These are phyloP conservation scores for Bombus fervidus DNA, from an alignment of 1,140 invertebrate genomes.

Conservation along the genomic window DNA sequence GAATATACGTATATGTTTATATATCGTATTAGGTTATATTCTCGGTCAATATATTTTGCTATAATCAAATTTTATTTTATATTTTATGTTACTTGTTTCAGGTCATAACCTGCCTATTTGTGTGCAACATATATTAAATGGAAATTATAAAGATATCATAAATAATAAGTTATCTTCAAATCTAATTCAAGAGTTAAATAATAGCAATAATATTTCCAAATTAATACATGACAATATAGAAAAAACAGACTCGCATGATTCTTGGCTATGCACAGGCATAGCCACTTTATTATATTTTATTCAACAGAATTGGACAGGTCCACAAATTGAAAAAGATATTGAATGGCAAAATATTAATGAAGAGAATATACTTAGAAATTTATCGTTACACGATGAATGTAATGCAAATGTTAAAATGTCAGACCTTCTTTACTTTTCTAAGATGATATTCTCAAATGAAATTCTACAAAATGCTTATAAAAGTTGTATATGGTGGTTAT, in stretches of 20 bases:
- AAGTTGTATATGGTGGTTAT: slow-evolving; percentile 87
- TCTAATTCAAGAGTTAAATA: slow-evolving; percentile 25
- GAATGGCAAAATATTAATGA: slow-evolving; percentile 83
- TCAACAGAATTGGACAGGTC: slow-evolving; percentile 92
- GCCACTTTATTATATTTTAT: slow-evolving; percentile 88
- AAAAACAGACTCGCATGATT: slow-evolving; percentile 27
- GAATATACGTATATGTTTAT: neutral
- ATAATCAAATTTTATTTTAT: neutral
- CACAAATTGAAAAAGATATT: slow-evolving; percentile 80
- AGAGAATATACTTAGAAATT: slow-evolving; percentile 82
- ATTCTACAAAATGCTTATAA: slow-evolving; percentile 79
- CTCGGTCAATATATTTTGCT: neutral
- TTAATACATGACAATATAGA: slow-evolving; percentile 53
- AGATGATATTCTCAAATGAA: slow-evolving; percentile 84
- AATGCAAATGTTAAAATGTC: slow-evolving; percentile 86
- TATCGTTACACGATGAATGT: slow-evolving; percentile 72
- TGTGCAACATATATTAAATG: slow-evolving; percentile 55
- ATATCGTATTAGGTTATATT: slow-evolving; percentile 21
- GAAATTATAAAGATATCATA: slow-evolving; percentile 55
- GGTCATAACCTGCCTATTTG: slow-evolving; percentile 5
- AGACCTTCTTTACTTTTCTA: slow-evolving; percentile 87
- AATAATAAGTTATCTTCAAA: slow-evolving; percentile 42
- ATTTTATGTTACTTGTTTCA: slow-evolving; percentile 43
- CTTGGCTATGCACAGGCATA: slow-evolving; percentile 82
- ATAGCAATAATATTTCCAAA: slow-evolving; percentile 48